Conservation (phyloP, 2,888 invertebrate species). For the Lobophora halterata region DNA sequence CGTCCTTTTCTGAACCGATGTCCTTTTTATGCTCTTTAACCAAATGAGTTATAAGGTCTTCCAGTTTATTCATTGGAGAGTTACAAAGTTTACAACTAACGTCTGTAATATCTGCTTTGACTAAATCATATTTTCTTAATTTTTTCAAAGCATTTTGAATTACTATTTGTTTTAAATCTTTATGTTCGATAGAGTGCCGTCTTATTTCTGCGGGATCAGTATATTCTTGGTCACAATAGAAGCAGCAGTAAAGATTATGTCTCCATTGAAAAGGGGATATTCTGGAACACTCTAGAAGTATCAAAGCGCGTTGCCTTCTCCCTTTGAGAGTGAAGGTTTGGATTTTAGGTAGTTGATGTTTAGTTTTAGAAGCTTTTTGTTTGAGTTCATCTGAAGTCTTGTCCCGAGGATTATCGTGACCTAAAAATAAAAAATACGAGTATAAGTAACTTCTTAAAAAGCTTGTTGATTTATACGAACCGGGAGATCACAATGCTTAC, state of each 20-base stretch:
- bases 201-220: constrained; percentile 52
- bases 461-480: not conserved
- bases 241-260: constrained; percentile 63
- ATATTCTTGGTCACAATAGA: constrained; percentile 60
- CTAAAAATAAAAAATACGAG: constrained; percentile 67
- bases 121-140: constrained; percentile 58
- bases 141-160: constrained; percentile 49
- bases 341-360: constrained; percentile 19
- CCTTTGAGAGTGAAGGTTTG: constrained; percentile 47
- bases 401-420: constrained; percentile 45
- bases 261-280: constrained; percentile 69
- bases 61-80: constrained; percentile 41
- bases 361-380: constrained; percentile 19
- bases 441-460: constrained; percentile 37
- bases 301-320: constrained; percentile 50
- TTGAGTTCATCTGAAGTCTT: constrained; percentile 17
- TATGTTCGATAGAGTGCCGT: constrained; percentile 49
- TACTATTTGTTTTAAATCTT: constrained; percentile 32
- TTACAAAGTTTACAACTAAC: constrained; percentile 57
- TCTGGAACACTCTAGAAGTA: constrained; percentile 56
- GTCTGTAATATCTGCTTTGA: constrained; percentile 65
- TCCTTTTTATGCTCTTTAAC: constrained; percentile 48
- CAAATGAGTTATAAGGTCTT: constrained; percentile 55
- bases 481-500: no score
- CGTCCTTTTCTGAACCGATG: constrained; percentile 46